These are phyloP conservation scores for Sorex maritimensis DNA, from an alignment of 2,797 vertebrate genomes.

Conservation along the genomic window DNA sequence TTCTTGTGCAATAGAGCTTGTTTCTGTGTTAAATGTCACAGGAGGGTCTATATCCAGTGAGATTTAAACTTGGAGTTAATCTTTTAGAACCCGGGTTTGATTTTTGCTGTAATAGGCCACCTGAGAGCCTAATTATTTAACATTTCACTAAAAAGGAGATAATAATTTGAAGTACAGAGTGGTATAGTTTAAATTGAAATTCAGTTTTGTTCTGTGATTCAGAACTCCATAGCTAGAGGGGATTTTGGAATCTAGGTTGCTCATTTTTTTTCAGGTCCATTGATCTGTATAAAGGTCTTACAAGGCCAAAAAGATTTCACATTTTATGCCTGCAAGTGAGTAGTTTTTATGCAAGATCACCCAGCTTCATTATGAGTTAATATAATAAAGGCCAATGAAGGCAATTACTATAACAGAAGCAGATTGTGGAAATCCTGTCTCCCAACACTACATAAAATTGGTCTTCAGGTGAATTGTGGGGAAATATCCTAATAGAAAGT, in stretches of 20 bases:
- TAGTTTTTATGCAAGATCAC: constrained; percentile 11
- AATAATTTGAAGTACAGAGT: background rate
- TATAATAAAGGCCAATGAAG: background rate
- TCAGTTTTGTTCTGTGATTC: constrained; percentile 30
- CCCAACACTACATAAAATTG: background rate
- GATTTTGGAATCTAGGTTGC: background rate
- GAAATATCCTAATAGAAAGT: background rate
- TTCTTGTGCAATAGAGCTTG: background rate
- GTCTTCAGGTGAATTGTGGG: background rate
- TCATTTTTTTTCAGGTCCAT: constrained; percentile 24
- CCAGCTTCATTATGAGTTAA: constrained; percentile 42
- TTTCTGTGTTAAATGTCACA: constrained; percentile 38
- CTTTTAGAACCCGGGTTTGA: constrained; percentile 42
- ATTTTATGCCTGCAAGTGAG: constrained; percentile 20
- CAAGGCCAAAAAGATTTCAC: background rate
- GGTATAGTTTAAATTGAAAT: constrained; percentile 28
- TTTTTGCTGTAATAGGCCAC: constrained; percentile 55
- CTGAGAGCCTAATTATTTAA: constrained; percentile 42
- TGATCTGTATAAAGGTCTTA: constrained; percentile 31
- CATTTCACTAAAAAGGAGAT: constrained; percentile 18
- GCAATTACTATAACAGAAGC: background rate
- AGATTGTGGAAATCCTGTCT: constrained; percentile 8
- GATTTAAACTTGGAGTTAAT: background rate
- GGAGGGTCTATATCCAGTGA: background rate
- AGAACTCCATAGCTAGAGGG: constrained; percentile 39